Evolutionary conservation across 2,113 vertebrate species (phyloP), one percentile per base, ranked within the genome.

Genomic region (Pollimyrus isidori): DNA sequence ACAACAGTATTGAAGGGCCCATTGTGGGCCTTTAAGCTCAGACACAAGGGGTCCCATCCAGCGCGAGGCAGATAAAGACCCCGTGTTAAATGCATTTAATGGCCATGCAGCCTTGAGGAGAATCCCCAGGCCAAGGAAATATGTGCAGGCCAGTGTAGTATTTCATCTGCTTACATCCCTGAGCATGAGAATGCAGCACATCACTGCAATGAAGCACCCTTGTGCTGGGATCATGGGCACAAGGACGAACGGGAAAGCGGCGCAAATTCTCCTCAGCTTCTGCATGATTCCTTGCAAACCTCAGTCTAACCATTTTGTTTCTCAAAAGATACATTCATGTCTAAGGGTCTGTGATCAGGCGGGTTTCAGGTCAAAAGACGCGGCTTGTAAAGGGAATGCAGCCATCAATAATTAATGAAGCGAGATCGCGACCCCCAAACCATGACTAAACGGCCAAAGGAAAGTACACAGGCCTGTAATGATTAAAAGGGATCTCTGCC

Each of bases 211-310:
- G 35, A 82, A 88, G 88, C 90, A 87, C 89, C 89, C 90, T 19
- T 87, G 85, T 49, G 89, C 83, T 91, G 90, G 49, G 91, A 89
- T 91, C 90, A 65, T 89, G 91, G 89, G 90, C 90, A 89, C 90
- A 83, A 89, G 90, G 91, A 91, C 93, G 94, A 93, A 93, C 94
- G 94, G 93, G 93, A 95, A 95, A 92, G 90, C 88, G 89, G 21
- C 7, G 92, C 35, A 85, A 90, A 93, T 49, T 90, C 65, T 19
- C 6, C 58, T 9, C 86, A 49, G 30, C n/a, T 42, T 39, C 50
- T 13, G 86, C 35, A 53, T 2, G 19, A 58, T 56, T 73, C 17
- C 7, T 26, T 11, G 21, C 65, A 90, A 52, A 88, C 80, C 58
- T 84, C 89, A 92, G 90, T 91, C 49, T 2, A 89, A 89, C 83